Base-by-base conservation (phyloP, 2,113 vertebrate species). In the Lepus europaeus region DNA sequence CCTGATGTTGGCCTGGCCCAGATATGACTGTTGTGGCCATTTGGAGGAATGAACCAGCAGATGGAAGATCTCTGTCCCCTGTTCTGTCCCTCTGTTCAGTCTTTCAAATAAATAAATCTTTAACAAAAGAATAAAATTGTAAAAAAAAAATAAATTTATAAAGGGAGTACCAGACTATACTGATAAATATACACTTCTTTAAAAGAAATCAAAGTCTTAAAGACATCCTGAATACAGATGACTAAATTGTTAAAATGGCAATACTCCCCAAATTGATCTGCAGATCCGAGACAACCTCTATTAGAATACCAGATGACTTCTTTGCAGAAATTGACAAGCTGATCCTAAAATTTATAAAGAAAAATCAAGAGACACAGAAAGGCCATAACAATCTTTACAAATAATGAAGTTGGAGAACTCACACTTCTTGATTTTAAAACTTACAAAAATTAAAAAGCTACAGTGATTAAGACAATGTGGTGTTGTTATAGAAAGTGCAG, bases 121-220 rank as follows among this genome's bases (percentile, higher is more conserved):
- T 16, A 19, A 59, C 17, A 59, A 59, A 19, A 19, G 56, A 59
- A 59, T 59, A 19, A 13, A 59, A 17, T 59, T 59, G 12, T 59
- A 59, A 59, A 45, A 45, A 45, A 17, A 5, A n/a, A 87, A 74
- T 77, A 23, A 39, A 31, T 27, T 81, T 20, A 29, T 1, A 51
- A 96, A 89, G 87, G 25, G 69, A 80, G 53, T 61, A 9, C 25
- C 92, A 76, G 20, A 45, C 31, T 86, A 3, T 14, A 86, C 9
- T 89, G 64, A 51, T 81, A 91, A 59, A 31, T n/a, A 80, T 22
- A 80, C 80, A 88, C 33, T 84, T 84, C 49, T 95, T 76, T 77
- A 22, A 80, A 81, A 79, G 79, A 94, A 81, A 95, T 39, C 51
- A 87, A 95, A 89, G 45, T 86, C 9, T 49, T 72, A 94, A 74